Conservation (phyloP, 2,113 vertebrate genomes). For the Bubalus kerabau region DNA sequence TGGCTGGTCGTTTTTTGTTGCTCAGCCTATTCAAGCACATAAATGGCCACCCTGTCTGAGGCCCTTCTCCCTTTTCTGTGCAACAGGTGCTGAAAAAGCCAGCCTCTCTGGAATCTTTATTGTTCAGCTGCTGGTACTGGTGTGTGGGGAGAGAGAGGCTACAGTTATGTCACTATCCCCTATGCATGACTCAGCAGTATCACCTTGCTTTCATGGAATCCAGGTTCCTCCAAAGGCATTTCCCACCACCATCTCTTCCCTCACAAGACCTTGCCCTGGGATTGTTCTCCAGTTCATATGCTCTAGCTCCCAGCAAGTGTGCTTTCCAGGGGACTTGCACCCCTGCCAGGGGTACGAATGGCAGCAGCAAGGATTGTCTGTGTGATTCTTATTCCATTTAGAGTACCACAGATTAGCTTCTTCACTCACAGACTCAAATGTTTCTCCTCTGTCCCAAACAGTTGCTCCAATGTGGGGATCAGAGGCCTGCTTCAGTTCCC, state of each 20-base stretch:
- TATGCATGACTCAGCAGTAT: background rate
- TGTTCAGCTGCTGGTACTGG: background rate
- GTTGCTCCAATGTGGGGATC: background rate
- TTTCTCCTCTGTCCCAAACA: background rate
- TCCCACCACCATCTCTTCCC: background rate
- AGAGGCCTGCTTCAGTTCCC: background rate
- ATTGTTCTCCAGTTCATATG: background rate
- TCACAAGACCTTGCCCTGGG: background rate
- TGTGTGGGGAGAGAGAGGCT: background rate
- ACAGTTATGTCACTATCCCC: background rate
- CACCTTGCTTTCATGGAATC: background rate
- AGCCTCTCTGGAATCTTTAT: background rate
- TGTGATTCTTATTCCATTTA: background rate
- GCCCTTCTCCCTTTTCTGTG: background rate
- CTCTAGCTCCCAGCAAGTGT: background rate
- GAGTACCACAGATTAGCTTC: background rate
- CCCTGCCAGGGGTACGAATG: background rate
- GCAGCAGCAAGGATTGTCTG: background rate
- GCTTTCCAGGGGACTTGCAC: background rate
- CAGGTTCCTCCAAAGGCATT: background rate
- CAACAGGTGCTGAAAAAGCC: background rate
- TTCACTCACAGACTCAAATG: background rate
- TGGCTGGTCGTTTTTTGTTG: background rate
- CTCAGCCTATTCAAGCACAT: background rate
- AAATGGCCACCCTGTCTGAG: background rate